Conservation (phyloP, 2,888 invertebrate species). For the Hyposoter dolosus region DNA sequence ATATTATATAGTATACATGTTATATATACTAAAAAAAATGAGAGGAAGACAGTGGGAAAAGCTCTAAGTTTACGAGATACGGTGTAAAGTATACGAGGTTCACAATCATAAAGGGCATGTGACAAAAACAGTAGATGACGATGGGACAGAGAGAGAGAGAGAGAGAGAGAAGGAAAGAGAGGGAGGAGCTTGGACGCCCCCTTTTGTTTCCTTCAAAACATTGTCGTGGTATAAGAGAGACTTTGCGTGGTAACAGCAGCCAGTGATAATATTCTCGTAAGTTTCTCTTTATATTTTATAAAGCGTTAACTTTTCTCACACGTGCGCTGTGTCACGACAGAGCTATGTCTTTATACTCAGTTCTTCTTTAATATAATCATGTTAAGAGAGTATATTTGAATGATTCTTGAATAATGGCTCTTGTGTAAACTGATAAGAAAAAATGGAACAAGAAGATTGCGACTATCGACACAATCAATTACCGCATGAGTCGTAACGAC, state of each 20-base stretch:
- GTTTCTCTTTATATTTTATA: slow-evolving; percentile 52
- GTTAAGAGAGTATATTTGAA: background rate
- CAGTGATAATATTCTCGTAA: slow-evolving; percentile 17
- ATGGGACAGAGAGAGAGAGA: slow-evolving; percentile 6
- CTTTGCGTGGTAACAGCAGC: slow-evolving; percentile 15
- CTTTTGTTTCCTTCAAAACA: slow-evolving; percentile 60
- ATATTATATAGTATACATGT: background rate
- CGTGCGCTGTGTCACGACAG: background rate
- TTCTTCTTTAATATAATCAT: background rate
- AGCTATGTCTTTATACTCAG: slow-evolving; percentile 13
- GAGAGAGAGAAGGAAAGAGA: slow-evolving; percentile 1
- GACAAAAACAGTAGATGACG: slow-evolving; percentile 45
- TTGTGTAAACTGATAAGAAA: background rate
- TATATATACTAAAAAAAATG: slow-evolving; percentile 26
- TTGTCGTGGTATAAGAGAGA: slow-evolving; percentile 41
- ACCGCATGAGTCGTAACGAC: no score
- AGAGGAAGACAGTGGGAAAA: slow-evolving; percentile 60
- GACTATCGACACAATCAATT: no score
- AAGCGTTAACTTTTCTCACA: slow-evolving; percentile 70
- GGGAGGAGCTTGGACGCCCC: background rate
- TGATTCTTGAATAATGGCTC: slow-evolving; percentile 21
- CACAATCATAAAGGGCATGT: slow-evolving; percentile 76
- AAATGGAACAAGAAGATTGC: background rate
- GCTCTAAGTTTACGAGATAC: slow-evolving; percentile 74
- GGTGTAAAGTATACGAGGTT: slow-evolving; percentile 77